Conservation (phyloP, 2,797 vertebrate species). For the Podargus strigoides region DNA sequence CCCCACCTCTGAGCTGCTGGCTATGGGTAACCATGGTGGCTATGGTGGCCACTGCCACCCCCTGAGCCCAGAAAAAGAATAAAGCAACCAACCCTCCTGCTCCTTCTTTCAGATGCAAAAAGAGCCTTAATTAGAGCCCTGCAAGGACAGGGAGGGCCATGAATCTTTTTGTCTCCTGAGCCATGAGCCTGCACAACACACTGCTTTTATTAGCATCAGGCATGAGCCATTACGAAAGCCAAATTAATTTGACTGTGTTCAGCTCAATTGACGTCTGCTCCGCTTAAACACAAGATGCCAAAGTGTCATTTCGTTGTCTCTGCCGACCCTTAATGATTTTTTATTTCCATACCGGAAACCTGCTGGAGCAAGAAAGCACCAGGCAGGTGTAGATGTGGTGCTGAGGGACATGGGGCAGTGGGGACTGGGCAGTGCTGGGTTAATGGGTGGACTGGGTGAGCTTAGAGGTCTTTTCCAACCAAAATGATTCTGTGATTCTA, state of each 20-base stretch:
- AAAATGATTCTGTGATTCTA: too few species aligned
- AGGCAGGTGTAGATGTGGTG: too few species aligned
- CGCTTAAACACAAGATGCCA: neutral
- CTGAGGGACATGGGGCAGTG: too few species aligned
- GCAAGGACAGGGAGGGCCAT: accelerated
- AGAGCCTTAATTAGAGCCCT: neutral
- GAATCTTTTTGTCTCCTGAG: neutral
- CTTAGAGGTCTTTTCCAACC: too few species aligned
- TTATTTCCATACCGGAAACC: neutral
- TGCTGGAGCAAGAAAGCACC: neutral
- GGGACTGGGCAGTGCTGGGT: too few species aligned
- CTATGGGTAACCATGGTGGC: too few species aligned
- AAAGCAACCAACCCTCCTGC: neutral
- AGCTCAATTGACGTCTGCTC: neutral
- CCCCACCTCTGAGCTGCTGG: too few species aligned
- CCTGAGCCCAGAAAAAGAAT: neutral
- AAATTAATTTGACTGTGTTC: neutral
- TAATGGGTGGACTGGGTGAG: too few species aligned
- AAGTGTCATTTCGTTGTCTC: neutral
- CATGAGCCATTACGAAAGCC: neutral
- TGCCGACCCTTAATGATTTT: neutral
- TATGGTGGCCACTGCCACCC: accelerated
- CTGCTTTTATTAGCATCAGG: neutral
- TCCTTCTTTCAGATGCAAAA: neutral
- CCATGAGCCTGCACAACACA: neutral